A percentile compares a stretch with the other conserved stretches of the same genome.
phyloP scores from a whole-genome alignment of 2,113 vertebrate species.

The Tragelaphus strepsiceros region DNA sequence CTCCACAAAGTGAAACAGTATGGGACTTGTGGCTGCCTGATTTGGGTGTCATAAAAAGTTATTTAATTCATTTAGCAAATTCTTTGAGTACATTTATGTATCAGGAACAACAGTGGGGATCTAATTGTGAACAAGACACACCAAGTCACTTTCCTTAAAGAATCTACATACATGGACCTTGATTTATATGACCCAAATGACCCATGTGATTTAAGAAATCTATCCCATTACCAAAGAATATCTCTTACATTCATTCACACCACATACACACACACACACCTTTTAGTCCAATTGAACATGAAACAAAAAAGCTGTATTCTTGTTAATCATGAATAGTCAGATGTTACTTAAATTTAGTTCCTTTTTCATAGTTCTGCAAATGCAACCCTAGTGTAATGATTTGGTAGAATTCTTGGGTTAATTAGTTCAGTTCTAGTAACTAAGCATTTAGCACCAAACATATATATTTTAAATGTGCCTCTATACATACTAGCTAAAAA shows the following conservation, averaged over 20 bases:
- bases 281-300: not conserved
- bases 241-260: not conserved
- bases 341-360: slow-evolving; percentile 17
- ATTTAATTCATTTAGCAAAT: not conserved
- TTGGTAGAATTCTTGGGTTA: not conserved
- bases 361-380: not conserved
- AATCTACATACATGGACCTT: not conserved
- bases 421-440: not conserved
- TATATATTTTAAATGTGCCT: not conserved
- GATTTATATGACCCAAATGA: not conserved
- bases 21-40: not conserved
- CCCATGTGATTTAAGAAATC: not conserved
- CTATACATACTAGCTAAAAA: not conserved
- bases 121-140: not conserved
- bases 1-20: not conserved
- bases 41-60: not conserved
- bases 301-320: not conserved
- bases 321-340: not conserved
- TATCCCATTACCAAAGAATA: not conserved
- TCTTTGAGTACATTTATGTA: not conserved
- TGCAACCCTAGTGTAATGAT: not conserved
- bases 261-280: not conserved
- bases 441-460: not conserved
- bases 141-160: not conserved
- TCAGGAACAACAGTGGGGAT: not conserved